Evolutionary conservation across 2,113 vertebrate species (phyloP), one percentile per base, ranked within the genome.

Genomic region (Psephotus haematonotus): DNA sequence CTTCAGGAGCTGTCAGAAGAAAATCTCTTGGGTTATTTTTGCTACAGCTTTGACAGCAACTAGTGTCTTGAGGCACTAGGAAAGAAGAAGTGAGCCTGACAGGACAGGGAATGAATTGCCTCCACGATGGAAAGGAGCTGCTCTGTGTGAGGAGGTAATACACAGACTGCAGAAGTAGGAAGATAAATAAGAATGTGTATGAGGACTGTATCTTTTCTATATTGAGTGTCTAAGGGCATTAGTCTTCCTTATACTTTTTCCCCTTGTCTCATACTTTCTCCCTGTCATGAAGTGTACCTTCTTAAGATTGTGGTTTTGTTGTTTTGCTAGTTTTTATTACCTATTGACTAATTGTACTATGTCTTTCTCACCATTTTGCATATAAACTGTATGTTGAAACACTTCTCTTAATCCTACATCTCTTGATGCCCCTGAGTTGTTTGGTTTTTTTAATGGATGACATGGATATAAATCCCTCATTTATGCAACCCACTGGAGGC

Each of bases 21-120:
- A 96, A 96, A 86, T 52, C 92, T 96, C 95, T 90, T 35, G 80
- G 93, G 88, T 96, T 97, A 91, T 91, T 97, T 95, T 93, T 90
- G 84, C 94, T 97, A 77, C 37, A 43, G 67, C 84, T 93, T 86
- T 97, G 96, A 96, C 95, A 97, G 78, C 69, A 95, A 72, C 80
- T 74, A 63, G 76, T 96, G 92, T 92, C 96, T 86, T 88, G 95
- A 92, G 95, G 96, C 67, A 64, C 17, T 76, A 41, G 27, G 62
- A 85, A 96, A 91, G 69, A 70, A 96, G 72, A 35, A 85, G 63
- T 72, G 91, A 96, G 69, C 64, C 84, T 96, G 93, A 95, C 67
- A 96, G 91, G 77, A 91, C 25, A 90, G 68, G 68, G 47, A 91
- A 95, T 95, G 93, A 90, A 91, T 94, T 93, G 77, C 67, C 91